Percentiles rank a stretch among this genome's conserved stretches.
Conservation (phyloP, 2,888 invertebrate genomes). For the Prosopocoilus inquinatus region DNA sequence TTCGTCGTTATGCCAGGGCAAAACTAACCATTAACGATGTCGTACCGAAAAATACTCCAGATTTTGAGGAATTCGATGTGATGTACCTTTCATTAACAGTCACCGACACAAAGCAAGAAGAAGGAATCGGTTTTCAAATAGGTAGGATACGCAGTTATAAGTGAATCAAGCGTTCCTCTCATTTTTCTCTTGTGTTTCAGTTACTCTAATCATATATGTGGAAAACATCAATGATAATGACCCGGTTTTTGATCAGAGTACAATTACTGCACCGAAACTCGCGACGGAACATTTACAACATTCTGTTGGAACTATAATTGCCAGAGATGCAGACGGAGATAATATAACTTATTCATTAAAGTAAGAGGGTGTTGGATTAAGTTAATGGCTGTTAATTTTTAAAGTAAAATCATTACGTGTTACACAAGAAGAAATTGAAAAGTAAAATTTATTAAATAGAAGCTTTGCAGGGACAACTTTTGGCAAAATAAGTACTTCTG, state of each 20-base stretch:
- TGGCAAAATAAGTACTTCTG: no score
- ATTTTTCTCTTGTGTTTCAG: constrained; percentile 43
- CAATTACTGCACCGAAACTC: constrained; percentile 46
- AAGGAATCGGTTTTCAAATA: constrained; percentile 53
- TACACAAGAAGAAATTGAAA: background rate
- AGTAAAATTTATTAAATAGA: background rate
- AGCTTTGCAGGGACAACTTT: no score
- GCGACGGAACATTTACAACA: constrained; percentile 58
- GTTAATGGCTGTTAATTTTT: no score
- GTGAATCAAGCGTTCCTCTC: no score
- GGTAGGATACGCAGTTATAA: constrained; percentile 43
- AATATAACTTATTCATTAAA: constrained; percentile 56
- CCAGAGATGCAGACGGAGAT: constrained; percentile 62
- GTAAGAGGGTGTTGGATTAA: constrained; percentile 46
- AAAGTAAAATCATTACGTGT: background rate
- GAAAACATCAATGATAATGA: constrained; percentile 64
- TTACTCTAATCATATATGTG: constrained; percentile 58
- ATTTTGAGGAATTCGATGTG: constrained; percentile 61
- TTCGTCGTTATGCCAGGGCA: background rate
- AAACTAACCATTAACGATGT: constrained; percentile 19
- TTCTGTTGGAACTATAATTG: constrained; percentile 59
- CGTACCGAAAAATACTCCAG: constrained; percentile 32
- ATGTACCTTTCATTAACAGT: constrained; percentile 57
- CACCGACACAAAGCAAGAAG: constrained; percentile 53
- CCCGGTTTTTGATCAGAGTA: constrained; percentile 56